These are phyloP conservation scores for Syrista parreyssii DNA, from an alignment of 2,888 invertebrate species.

Conservation along the genomic window DNA sequence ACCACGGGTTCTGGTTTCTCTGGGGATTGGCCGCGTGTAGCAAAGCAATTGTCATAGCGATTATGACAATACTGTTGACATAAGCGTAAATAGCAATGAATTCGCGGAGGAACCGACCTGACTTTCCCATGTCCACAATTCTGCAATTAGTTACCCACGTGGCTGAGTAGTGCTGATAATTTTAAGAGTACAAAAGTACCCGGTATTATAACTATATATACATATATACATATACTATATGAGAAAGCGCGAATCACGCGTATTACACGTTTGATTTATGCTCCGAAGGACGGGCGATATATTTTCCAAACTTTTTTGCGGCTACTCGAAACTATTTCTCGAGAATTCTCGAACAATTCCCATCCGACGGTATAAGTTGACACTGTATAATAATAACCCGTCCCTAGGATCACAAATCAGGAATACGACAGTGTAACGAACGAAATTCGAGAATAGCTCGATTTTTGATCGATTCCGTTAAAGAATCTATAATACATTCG, in stretches of 20 bases:
- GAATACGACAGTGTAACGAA: no score
- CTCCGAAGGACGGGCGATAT: neutral
- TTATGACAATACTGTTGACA: no score
- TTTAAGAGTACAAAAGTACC: constrained; percentile 8
- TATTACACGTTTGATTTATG: constrained; percentile 1
- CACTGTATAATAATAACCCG: no score
- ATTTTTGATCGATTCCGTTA: no score
- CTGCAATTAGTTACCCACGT: constrained; percentile 11
- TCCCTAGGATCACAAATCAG: neutral
- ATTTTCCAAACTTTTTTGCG: neutral
- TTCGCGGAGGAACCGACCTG: constrained; percentile 10
- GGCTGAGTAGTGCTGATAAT: constrained; percentile 38
- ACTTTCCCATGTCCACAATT: constrained; percentile 7
- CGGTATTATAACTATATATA: constrained; percentile 10
- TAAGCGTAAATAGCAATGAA: no score
- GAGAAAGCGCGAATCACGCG: constrained; percentile 4
- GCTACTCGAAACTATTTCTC: no score
- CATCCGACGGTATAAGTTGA: neutral
- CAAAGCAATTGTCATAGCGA: no score
- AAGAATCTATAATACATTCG: neutral
- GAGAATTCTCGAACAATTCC: no score
- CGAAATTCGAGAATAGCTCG: no score
- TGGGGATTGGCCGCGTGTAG: no score
- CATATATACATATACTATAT: constrained; percentile 7
- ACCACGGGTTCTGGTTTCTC: no score